These are phyloP conservation scores for Leptinotarsa lineolata DNA, from an alignment of 1,140 invertebrate species.

Conservation along the genomic window DNA sequence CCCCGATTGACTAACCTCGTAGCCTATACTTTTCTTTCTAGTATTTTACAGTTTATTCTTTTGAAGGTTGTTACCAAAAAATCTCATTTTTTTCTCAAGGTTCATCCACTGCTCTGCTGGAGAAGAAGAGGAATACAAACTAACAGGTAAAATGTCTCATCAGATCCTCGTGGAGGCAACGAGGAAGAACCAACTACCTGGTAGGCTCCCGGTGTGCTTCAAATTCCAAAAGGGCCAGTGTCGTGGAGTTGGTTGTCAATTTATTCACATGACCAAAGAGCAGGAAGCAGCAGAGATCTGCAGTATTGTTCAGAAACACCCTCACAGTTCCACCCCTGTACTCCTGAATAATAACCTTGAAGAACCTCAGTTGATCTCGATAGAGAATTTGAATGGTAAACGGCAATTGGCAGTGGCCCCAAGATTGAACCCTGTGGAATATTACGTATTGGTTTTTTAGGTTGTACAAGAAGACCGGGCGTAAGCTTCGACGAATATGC, in stretches of 20 bases:
- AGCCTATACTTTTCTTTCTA: too few species aligned
- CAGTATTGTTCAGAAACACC: constrained; percentile 50
- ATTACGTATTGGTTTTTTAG: not conserved
- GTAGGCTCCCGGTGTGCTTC: constrained; percentile 69
- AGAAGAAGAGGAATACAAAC: constrained; percentile 75
- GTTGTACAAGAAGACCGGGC: constrained; percentile 34
- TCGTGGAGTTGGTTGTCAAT: constrained; percentile 59
- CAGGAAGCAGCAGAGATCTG: constrained; percentile 56
- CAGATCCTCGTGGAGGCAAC: constrained; percentile 60
- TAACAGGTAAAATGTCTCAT: constrained; percentile 69
- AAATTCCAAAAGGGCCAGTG: constrained; percentile 78
- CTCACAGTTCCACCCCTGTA: constrained; percentile 31
- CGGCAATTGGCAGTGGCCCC: not conserved
- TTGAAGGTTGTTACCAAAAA: too few species aligned
- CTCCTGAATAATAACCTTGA: constrained; percentile 35
- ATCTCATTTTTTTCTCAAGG: constrained; percentile 48
- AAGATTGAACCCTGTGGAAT: not conserved
- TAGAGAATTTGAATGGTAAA: constrained; percentile 31
- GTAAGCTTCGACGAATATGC: constrained; percentile 43
- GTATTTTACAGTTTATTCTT: too few species aligned
- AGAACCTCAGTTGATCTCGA: constrained; percentile 38
- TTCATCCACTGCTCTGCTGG: constrained; percentile 79
- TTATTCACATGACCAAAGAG: constrained; percentile 61
- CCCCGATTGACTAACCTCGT: too few species aligned
- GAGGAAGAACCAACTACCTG: constrained; percentile 55